Base-by-base conservation (phyloP, 2,797 vertebrate genomes). In the Australoheros facetus region DNA sequence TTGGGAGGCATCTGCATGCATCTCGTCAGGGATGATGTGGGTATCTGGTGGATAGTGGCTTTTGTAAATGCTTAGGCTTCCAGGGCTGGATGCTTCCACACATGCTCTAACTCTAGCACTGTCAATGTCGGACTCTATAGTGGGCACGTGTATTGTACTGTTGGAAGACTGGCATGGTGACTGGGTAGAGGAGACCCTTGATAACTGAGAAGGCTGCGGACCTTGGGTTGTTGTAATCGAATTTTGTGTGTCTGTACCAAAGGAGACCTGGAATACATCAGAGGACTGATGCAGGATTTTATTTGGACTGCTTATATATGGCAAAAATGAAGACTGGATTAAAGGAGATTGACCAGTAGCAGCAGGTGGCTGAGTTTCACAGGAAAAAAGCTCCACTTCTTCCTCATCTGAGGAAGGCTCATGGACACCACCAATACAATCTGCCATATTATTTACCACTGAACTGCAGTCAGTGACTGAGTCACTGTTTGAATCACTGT, bases 401-500 rank as follows among this genome's bases (percentile, higher is more conserved):
- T 97, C 97, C 32, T 96, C 96, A 28, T 97, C 97, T 0, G 96
- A 97, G 37, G 96, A 96, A 0, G 78, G 53, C 23, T 88, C 81
- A 51, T 80, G 82, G n/a, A 74, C 62, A 60, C 32, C 12, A 12
- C 59, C 32, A 2, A 76, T 0, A 7, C 26, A 59, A 53, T 77
- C 57, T n/a, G 55, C 59, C 8, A 28, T 45, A 66, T 79, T 82
- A 23, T 26, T 71, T 11, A 72, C 37, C 58, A 72, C 64, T 17
- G 62, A 82, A 73, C 48, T 77, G 32, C 69, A 94, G 0, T 93
- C 85, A 58, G 94, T 55, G 73, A 95, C 75, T 1, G 96, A 96
- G 76, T 97, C 96, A 0, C 96, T 34, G 16, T 96, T 96, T 0
- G 96, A 97, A 37, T 97, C 96, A 1, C 96, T 97, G 83, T 97